Evolutionary conservation across 2,113 vertebrate genomes (phyloP).

Genomic region (Nanorana parkeri): DNA sequence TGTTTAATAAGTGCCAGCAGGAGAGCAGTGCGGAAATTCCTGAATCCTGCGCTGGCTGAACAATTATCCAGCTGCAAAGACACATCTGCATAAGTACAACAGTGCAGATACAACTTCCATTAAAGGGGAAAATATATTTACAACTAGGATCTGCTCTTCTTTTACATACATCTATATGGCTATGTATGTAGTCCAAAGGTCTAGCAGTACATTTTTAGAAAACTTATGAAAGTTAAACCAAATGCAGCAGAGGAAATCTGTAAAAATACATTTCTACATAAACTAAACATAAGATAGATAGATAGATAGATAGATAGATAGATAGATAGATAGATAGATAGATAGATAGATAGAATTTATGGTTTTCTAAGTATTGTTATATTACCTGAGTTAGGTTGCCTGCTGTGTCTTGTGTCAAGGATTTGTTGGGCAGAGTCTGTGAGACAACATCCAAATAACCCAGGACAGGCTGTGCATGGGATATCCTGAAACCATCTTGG

Average conservation of each 20-base stretch:
- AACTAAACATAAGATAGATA: too few species aligned
- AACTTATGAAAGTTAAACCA: too few species aligned
- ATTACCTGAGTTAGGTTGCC: slow-evolving; percentile 84
- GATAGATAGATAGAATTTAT: too few species aligned
- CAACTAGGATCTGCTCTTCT: background rate
- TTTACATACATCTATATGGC: background rate
- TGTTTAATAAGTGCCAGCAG: slow-evolving; percentile 46
- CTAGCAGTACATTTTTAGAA: too few species aligned
- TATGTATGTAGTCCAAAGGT: too few species aligned
- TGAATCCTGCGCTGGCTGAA: slow-evolving; percentile 45
- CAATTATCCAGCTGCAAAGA: slow-evolving; percentile 50
- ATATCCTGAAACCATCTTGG: slow-evolving; percentile 59
- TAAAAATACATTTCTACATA: too few species aligned
- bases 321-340: too few species aligned
- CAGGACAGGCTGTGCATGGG: slow-evolving; percentile 55
- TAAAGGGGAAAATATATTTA: background rate
- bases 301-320: too few species aligned
- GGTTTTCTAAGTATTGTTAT: too few species aligned
- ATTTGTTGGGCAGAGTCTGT: slow-evolving; percentile 69
- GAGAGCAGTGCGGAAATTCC: slow-evolving; percentile 53
- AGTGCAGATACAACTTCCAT: background rate
- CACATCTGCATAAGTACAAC: slow-evolving; percentile 41
- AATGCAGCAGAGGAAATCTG: too few species aligned
- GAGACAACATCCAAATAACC: slow-evolving; percentile 74
- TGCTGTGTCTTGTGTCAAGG: slow-evolving; percentile 74